Percentiles rank a stretch among this genome's conserved stretches.
These are phyloP conservation scores for Globodera rostochiensis DNA, from an alignment of 1,140 invertebrate species.

Conservation along the genomic window DNA sequence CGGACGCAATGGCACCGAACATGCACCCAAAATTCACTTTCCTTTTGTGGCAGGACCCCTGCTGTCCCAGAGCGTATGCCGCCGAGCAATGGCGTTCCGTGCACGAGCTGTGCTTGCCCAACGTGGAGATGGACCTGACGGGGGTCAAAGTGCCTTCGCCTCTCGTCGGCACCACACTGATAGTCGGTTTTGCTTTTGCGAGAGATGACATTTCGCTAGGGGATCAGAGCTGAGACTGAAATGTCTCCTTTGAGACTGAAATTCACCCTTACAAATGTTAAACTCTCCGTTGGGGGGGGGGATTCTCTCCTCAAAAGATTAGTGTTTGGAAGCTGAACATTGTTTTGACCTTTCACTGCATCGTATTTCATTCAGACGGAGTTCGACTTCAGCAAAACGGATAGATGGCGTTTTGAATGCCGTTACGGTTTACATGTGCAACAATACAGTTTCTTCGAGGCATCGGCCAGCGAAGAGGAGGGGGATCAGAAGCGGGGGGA, in stretches of 20 bases:
- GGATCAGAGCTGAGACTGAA: neutral
- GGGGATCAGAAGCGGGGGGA: conserved; percentile 21
- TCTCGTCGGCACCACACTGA: conserved; percentile 31
- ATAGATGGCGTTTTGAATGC: conserved; percentile 59
- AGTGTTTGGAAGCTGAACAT: too few species aligned
- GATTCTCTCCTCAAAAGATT: too few species aligned
- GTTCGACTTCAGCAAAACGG: conserved; percentile 55
- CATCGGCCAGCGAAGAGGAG: conserved; percentile 19
- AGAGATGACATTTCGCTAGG: too few species aligned
- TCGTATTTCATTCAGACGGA: conserved; percentile 34
- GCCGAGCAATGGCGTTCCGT: conserved; percentile 54
- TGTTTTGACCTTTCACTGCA: too few species aligned
- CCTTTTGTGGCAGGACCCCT: conserved; percentile 48
- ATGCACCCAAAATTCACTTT: conserved; percentile 1
- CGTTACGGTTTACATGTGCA: conserved; percentile 54
- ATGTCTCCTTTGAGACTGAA: neutral
- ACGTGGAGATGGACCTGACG: conserved; percentile 58
- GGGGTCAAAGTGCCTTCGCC: conserved; percentile 48
- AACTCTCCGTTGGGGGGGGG: neutral
- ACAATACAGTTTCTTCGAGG: conserved; percentile 52
- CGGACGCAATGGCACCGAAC: too few species aligned
- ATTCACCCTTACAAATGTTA: neutral
- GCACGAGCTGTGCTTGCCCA: conserved; percentile 61
- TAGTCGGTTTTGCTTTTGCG: conserved; percentile 10
- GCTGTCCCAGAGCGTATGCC: conserved; percentile 52